These are phyloP conservation scores for Asobara japonica DNA, from an alignment of 1,140 invertebrate genomes.

Conservation along the genomic window DNA sequence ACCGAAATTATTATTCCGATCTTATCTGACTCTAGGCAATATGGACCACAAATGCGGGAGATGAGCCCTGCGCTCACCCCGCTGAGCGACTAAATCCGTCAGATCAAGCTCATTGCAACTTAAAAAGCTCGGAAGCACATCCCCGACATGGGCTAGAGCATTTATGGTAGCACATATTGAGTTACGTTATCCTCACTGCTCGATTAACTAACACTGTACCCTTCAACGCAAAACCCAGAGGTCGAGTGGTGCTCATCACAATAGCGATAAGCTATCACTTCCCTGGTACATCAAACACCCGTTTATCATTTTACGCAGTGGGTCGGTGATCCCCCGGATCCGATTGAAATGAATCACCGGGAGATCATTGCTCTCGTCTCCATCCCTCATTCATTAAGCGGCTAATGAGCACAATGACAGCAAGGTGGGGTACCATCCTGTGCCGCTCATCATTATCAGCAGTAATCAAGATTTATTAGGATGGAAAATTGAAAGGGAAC, in stretches of 20 bases:
- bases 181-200: not conserved
- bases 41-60: too few relatives aligned
- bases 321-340: not conserved
- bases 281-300: not conserved
- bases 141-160: not conserved
- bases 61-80: too few relatives aligned
- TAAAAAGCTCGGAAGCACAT: not conserved
- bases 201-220: not conserved
- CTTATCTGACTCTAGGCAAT: too few relatives aligned
- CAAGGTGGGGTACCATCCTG: not conserved
- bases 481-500: not conserved
- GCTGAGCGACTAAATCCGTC: too few relatives aligned
- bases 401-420: constrained; percentile 8
- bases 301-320: not conserved
- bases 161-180: not conserved
- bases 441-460: not conserved
- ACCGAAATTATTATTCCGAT: too few relatives aligned
- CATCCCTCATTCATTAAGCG: not conserved
- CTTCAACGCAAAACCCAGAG: not conserved
- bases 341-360: constrained; percentile 5
- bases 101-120: too few relatives aligned
- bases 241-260: not conserved
- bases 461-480: not conserved
- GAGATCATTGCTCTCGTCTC: not conserved
- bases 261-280: constrained; percentile 1